phyloP scores from a whole-genome alignment of 2,113 vertebrate genomes.

The Erythrolamprus reginae region DNA sequence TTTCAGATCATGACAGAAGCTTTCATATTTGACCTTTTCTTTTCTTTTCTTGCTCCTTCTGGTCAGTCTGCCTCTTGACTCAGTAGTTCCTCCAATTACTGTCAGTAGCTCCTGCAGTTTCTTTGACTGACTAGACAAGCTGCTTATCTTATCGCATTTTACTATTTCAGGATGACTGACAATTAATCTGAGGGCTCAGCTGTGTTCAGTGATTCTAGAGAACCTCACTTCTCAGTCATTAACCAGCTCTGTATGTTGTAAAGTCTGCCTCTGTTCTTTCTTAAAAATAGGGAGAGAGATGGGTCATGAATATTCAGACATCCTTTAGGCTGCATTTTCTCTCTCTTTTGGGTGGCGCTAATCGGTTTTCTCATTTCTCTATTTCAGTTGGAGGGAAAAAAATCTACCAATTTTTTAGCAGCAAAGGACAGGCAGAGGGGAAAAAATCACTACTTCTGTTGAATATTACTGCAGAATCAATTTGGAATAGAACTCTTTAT shows the following conservation, averaged over 20 bases:
- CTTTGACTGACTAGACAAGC: constrained; percentile 24
- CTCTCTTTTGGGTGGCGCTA: not conserved
- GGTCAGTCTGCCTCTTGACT: not conserved
- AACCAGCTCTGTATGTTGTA: constrained; percentile 9
- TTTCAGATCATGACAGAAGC: not conserved
- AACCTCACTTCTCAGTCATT: constrained; percentile 21
- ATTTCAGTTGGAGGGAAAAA: not conserved
- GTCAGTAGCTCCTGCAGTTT: constrained; percentile 19
- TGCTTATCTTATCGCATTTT: constrained; percentile 35
- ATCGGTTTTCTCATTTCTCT: not conserved
- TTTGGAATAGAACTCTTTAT: not conserved
- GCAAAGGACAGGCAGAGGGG: not conserved
- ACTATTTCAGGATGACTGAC: constrained; percentile 18
- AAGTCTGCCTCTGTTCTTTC: not conserved
- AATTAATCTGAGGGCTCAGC: constrained; percentile 25
- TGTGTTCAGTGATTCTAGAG: constrained; percentile 29
- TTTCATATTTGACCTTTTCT: constrained; percentile 4
- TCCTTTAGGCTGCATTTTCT: not conserved
- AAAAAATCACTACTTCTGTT: not conserved
- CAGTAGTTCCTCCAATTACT: constrained; percentile 18
- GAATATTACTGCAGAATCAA: not conserved
- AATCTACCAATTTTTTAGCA: not conserved
- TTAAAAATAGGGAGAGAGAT: not conserved
- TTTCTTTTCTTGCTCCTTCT: not conserved
- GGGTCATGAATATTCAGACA: constrained; percentile 11